Percentiles rank a stretch among this genome's conserved stretches.
Evolutionary conservation across 2,888 invertebrate genomes (phyloP).

Genomic region (Aporophyla lueneburgensis): DNA sequence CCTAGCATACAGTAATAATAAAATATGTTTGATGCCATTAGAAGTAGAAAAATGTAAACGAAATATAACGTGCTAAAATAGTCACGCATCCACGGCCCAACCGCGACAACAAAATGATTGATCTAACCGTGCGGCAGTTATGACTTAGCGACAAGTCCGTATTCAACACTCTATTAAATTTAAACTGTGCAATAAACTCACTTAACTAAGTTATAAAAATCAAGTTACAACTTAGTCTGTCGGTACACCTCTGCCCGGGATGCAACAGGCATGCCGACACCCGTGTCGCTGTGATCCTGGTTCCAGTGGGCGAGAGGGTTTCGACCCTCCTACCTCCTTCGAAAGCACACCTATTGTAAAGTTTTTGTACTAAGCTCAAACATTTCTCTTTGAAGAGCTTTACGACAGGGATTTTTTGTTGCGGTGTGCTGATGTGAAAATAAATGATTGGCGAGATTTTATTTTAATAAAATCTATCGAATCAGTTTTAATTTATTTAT

Average conservation of each 20-base stretch:
- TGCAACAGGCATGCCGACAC: conserved; percentile 48
- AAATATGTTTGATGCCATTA: too few relatives aligned
- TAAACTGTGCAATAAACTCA: not conserved
- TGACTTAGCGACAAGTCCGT: too few relatives aligned
- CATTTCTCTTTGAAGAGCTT: conserved; percentile 24
- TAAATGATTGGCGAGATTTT: not conserved
- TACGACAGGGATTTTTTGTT: not conserved
- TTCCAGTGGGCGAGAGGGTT: conserved; percentile 10
- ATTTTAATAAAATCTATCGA: not conserved
- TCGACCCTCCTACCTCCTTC: conserved; percentile 4
- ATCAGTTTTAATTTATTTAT: not conserved
- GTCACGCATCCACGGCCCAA: too few relatives aligned
- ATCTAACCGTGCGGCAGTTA: too few relatives aligned
- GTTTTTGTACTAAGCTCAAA: conserved; percentile 24
- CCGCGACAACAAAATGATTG: too few relatives aligned
- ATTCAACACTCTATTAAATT: not conserved
- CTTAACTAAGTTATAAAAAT: conserved; percentile 21
- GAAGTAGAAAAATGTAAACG: too few relatives aligned
- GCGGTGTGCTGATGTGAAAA: not conserved
- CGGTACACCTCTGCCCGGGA: conserved; percentile 26
- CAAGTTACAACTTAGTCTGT: conserved; percentile 7
- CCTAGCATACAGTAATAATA: too few relatives aligned
- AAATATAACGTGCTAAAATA: too few relatives aligned
- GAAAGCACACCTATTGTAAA: conserved; percentile 28
- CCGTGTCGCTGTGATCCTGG: conserved; percentile 17